Percentiles rank a stretch among this genome's conserved stretches.
Conservation (phyloP, 2,888 invertebrate species). For the Adelphocoris suturalis region DNA sequence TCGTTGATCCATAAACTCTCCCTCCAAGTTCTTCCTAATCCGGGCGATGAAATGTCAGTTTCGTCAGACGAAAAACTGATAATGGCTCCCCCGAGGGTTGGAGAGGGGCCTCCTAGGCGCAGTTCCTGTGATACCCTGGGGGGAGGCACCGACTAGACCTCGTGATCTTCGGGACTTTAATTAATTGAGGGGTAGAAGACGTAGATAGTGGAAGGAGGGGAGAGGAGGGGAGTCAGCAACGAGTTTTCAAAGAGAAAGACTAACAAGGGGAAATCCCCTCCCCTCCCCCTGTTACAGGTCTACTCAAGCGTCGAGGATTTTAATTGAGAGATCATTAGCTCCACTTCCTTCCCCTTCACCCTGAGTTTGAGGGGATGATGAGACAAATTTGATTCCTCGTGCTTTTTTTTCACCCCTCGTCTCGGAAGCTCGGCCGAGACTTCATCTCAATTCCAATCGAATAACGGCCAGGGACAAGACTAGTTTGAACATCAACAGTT, state of each 20-base stretch:
- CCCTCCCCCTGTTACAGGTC: conserved; percentile 42
- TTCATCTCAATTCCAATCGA: too few species aligned
- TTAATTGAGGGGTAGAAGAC: conserved; percentile 42
- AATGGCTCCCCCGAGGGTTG: conserved; percentile 23
- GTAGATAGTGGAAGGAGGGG: background rate
- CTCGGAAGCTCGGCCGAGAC: background rate
- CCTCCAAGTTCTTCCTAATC: conserved; percentile 13
- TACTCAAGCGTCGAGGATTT: conserved; percentile 68
- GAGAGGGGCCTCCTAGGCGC: background rate
- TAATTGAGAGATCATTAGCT: conserved; percentile 70
- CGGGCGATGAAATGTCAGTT: conserved; percentile 48
- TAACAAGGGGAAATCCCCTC: conserved; percentile 41
- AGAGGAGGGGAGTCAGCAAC: conserved; percentile 15
- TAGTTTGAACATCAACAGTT: too few species aligned
- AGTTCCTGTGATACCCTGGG: background rate
- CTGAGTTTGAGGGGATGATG: conserved; percentile 47
- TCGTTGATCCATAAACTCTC: conserved; percentile 54
- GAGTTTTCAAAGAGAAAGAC: conserved; percentile 63
- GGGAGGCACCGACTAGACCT: background rate
- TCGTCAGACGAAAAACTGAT: conserved; percentile 47
- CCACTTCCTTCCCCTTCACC: conserved; percentile 23
- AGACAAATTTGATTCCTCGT: conserved; percentile 50
- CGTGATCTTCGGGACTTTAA: conserved; percentile 49
- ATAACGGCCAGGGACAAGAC: too few species aligned
- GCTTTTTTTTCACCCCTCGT: background rate